Conservation (phyloP, 1,140 invertebrate genomes). For the Hyles vespertilio region DNA sequence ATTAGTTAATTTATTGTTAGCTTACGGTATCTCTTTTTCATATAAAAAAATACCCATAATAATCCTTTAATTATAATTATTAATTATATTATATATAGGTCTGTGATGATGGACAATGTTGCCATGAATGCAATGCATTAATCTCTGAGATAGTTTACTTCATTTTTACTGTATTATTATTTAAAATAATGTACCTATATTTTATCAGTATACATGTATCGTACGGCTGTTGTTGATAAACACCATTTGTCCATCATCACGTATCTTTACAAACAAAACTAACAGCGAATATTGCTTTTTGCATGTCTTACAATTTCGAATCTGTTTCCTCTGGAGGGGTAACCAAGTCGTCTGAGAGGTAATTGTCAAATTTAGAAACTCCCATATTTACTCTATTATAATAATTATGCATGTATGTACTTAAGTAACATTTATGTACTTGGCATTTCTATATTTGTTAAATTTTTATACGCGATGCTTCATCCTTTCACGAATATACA, state of each 20-base stretch:
- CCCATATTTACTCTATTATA: conserved; percentile 1
- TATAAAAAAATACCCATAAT: too few relatives aligned
- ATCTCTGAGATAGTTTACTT: too few relatives aligned
- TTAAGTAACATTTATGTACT: conserved; percentile 7
- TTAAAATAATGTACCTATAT: too few relatives aligned
- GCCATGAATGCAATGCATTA: too few relatives aligned
- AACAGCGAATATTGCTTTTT: conserved; percentile 78
- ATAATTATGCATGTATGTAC: conserved; percentile 29
- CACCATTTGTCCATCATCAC: conserved; percentile 3
- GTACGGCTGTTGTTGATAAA: background rate
- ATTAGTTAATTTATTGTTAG: too few relatives aligned
- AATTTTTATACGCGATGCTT: background rate
- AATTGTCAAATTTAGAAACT: conserved; percentile 22
- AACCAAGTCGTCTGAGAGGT: conserved; percentile 75
- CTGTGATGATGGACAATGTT: too few relatives aligned
- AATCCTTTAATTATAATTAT: too few relatives aligned
- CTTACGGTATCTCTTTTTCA: too few relatives aligned
- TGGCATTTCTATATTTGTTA: background rate
- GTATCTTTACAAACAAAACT: conserved; percentile 43
- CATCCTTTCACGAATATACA: too few relatives aligned
- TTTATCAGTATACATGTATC: too few relatives aligned
- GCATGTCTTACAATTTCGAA: conserved; percentile 82
- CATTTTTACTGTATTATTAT: too few relatives aligned
- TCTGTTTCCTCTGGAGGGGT: conserved; percentile 78
- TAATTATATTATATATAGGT: too few relatives aligned